Evolutionary conservation across 2,888 invertebrate species (phyloP).

Genomic region (Alentia gelatinosa): DNA sequence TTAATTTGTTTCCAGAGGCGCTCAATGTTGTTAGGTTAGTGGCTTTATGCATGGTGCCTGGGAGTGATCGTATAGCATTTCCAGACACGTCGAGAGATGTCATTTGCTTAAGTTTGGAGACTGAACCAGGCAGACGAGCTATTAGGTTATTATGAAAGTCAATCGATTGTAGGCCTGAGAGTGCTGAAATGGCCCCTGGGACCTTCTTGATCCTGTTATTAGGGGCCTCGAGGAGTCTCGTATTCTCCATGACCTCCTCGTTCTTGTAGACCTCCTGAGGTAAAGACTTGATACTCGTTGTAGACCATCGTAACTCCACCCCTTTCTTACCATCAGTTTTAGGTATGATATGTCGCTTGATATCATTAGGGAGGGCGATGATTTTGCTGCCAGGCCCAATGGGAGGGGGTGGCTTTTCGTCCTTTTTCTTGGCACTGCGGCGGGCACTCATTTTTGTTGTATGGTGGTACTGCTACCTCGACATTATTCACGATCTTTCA

Average conservation of each 20-base stretch:
- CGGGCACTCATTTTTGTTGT: conserved; percentile 56
- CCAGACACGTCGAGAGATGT: conserved; percentile 74
- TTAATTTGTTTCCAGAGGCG: conserved; percentile 75
- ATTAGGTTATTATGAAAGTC: conserved; percentile 75
- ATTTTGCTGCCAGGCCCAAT: conserved; percentile 80
- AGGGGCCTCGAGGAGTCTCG: conserved; percentile 73
- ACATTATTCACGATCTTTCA: background rate
- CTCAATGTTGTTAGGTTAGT: conserved; percentile 69
- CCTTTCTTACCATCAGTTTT: conserved; percentile 69
- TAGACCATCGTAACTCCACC: conserved; percentile 64
- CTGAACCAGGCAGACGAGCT: conserved; percentile 71
- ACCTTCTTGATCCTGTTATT: conserved; percentile 78
- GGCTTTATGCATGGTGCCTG: conserved; percentile 77
- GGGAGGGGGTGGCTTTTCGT: conserved; percentile 79
- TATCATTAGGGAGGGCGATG: conserved; percentile 74
- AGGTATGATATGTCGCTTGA: conserved; percentile 74
- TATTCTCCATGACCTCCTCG: conserved; percentile 75
- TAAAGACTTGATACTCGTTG: conserved; percentile 68
- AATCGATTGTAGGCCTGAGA: conserved; percentile 72
- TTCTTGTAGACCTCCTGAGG: conserved; percentile 78
- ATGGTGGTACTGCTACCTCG: background rate
- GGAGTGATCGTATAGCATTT: conserved; percentile 76
- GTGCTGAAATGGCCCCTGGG: conserved; percentile 60
- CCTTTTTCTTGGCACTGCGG: conserved; percentile 72
- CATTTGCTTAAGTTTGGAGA: conserved; percentile 72